A percentile compares a stretch with the other conserved stretches of the same genome.
Conservation (phyloP, 2,888 invertebrate genomes). For the Conistra vaccinii region DNA sequence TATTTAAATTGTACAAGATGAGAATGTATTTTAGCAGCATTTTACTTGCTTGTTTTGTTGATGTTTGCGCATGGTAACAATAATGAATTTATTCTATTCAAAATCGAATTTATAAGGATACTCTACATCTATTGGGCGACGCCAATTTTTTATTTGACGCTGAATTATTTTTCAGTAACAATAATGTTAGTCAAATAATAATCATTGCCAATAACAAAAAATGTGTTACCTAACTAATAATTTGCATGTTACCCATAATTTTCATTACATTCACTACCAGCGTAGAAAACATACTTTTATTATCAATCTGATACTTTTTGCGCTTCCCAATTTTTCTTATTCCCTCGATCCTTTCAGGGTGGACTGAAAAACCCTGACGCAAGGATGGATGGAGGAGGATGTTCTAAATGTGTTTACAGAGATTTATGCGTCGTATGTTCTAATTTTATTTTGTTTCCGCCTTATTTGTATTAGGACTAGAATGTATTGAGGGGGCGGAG, state of each 20-base stretch:
- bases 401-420: slow-evolving; percentile 38
- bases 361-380: slow-evolving; percentile 41
- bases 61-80: not conserved
- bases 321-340: slow-evolving; percentile 5
- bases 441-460: slow-evolving; percentile 28
- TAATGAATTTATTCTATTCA: not conserved
- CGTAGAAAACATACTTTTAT: slow-evolving; percentile 9
- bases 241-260: not conserved
- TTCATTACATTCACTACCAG: not conserved
- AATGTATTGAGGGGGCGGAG: not conserved
- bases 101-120: not conserved
- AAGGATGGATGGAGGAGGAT: slow-evolving; percentile 29
- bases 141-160: not conserved
- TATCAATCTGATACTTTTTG: slow-evolving; percentile 7
- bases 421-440: slow-evolving; percentile 38
- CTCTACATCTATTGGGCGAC: not conserved
- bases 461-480: slow-evolving; percentile 24
- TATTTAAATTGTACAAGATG: slow-evolving; percentile 34
- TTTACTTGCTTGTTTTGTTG: slow-evolving; percentile 1
- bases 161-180: not conserved
- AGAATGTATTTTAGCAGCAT: not conserved
- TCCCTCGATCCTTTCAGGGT: slow-evolving; percentile 23
- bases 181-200: not conserved
- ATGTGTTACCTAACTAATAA: not conserved
- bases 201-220: no score